Conservation (phyloP, 2,797 vertebrate genomes). For the Chromobotia macracanthus region DNA sequence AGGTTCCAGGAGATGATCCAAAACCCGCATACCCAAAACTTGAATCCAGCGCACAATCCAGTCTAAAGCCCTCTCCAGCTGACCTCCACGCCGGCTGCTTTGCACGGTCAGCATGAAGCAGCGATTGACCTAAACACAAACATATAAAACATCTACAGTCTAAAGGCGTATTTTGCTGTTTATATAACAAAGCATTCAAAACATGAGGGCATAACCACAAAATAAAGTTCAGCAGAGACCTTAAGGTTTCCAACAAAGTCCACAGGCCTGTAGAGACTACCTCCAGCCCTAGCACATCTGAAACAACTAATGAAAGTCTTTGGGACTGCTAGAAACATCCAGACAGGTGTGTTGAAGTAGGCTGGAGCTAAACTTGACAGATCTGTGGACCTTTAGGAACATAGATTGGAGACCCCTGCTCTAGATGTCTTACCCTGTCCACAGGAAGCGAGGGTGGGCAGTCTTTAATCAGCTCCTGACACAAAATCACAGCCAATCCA, state of each 20-base stretch:
- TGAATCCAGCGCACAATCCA: slow-evolving; percentile 83
- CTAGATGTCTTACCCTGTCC: slow-evolving; percentile 76
- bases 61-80: slow-evolving; percentile 75
- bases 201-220: too few relatives aligned
- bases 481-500: slow-evolving; percentile 78
- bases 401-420: too few relatives aligned
- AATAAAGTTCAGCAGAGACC: too few relatives aligned
- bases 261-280: too few relatives aligned
- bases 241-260: too few relatives aligned
- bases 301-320: too few relatives aligned
- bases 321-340: too few relatives aligned
- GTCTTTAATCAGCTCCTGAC: slow-evolving; percentile 73
- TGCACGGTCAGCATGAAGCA: slow-evolving; percentile 88
- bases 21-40: slow-evolving; percentile 69
- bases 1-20: slow-evolving; percentile 78
- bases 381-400: too few relatives aligned
- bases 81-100: slow-evolving; percentile 78
- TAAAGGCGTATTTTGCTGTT: neutral
- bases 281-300: too few relatives aligned
- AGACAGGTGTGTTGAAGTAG: too few relatives aligned
- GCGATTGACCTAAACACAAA: slow-evolving; percentile 77
- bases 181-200: slow-evolving; percentile 49
- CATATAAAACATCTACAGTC: neutral
- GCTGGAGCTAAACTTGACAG: too few relatives aligned
- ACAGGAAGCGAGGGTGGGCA: slow-evolving; percentile 69